These are phyloP conservation scores for Puntigrus tetrazona DNA, from an alignment of 2,113 vertebrate species.

Conservation along the genomic window DNA sequence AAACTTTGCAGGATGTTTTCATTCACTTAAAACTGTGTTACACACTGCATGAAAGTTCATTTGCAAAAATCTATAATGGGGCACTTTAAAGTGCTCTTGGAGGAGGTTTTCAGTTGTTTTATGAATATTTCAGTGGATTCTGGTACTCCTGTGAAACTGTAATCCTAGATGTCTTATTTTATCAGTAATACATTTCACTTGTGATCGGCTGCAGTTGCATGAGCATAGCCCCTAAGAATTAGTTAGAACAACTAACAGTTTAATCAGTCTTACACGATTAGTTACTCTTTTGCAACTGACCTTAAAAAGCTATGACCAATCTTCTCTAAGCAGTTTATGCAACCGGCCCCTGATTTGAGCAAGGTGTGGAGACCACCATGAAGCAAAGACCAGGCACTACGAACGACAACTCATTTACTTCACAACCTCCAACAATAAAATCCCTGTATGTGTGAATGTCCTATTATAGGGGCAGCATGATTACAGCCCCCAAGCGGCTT, in stretches of 20 bases:
- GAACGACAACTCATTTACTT: not conserved
- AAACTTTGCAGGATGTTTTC: too few species aligned
- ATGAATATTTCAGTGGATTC: not conserved
- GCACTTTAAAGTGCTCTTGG: not conserved
- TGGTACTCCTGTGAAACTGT: not conserved
- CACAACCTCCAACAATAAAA: not conserved
- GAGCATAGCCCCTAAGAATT: not conserved
- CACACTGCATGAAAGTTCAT: too few species aligned
- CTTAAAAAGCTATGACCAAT: not conserved
- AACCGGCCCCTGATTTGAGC: not conserved
- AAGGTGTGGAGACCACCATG: not conserved
- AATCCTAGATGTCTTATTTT: not conserved
- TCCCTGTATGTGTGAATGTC: constrained; percentile 1
- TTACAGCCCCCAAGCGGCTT: not conserved
- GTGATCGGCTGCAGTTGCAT: not conserved
- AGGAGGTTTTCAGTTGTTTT: not conserved
- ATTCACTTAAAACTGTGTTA: too few species aligned
- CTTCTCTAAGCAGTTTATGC: not conserved
- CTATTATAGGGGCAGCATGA: not conserved
- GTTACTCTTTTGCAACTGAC: not conserved
- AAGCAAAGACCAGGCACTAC: not conserved
- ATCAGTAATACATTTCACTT: not conserved
- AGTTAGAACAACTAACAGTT: not conserved
- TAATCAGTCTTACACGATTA: not conserved
- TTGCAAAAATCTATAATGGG: too few species aligned